Conservation (phyloP, 2,113 vertebrate species). For the Istiophorus platypterus region DNA sequence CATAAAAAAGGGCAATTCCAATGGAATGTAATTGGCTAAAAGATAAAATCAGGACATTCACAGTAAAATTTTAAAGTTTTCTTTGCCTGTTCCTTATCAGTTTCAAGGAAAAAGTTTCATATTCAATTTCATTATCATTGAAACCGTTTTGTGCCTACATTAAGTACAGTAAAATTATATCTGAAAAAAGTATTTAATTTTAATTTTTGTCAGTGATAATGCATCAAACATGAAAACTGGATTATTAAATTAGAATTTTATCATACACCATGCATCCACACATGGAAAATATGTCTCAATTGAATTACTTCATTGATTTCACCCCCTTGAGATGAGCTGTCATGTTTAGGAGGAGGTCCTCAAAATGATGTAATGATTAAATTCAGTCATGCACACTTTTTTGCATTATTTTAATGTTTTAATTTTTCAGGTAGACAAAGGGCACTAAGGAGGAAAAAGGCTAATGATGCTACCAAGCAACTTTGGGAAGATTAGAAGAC, state of each 20-base stretch:
- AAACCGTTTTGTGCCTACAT: neutral
- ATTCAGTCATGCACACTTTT: too few species aligned
- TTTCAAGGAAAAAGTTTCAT: neutral
- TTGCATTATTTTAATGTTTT: neutral
- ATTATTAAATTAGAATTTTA: neutral
- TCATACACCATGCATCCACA: neutral
- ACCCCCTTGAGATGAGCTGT: neutral
- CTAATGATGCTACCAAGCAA: too few species aligned
- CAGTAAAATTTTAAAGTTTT: too few species aligned
- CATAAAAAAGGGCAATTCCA: neutral
- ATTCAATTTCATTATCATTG: neutral
- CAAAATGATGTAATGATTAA: neutral
- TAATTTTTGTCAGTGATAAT: neutral
- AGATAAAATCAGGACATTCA: neutral
- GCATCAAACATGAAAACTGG: neutral
- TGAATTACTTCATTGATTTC: neutral
- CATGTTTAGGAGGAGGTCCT: neutral
- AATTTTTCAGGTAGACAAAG: neutral
- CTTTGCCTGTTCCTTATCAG: neutral
- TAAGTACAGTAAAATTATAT: neutral
- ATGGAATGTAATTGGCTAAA: neutral
- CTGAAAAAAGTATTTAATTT: too few species aligned
- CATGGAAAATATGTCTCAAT: neutral
- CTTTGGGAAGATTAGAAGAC: neutral
- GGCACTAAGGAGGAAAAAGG: too few species aligned